Conservation (phyloP, 2,888 invertebrate species). For the Callimorpha dominula region DNA sequence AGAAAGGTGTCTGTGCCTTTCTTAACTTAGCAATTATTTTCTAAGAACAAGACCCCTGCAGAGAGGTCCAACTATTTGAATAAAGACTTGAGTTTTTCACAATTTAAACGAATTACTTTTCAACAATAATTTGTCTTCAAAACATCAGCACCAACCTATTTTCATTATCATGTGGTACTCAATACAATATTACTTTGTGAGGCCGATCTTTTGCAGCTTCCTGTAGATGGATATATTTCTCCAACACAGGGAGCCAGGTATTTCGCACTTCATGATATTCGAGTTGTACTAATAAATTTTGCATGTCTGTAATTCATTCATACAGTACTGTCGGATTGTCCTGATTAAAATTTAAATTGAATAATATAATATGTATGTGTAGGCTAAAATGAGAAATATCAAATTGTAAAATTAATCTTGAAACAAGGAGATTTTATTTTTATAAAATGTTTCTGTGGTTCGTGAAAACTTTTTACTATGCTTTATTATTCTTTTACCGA, state of each 20-base stretch:
- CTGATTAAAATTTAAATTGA: slow-evolving; percentile 57
- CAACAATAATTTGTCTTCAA: background rate
- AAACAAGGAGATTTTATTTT: slow-evolving; percentile 33
- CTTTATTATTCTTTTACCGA: background rate
- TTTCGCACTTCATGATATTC: slow-evolving; percentile 17
- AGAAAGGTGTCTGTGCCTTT: slow-evolving; percentile 4
- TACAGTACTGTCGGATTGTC: slow-evolving; percentile 39
- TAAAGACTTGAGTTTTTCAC: background rate
- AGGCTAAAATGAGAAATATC: slow-evolving; percentile 35
- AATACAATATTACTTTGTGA: background rate
- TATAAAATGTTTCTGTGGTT: slow-evolving; percentile 22
- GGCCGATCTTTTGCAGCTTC: background rate
- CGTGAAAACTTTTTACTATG: background rate
- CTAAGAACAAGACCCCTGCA: slow-evolving; percentile 9
- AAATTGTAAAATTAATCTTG: slow-evolving; percentile 42
- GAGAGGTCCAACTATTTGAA: background rate
- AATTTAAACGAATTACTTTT: background rate
- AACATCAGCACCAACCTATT: background rate
- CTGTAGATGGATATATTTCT: background rate
- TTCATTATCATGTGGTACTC: background rate
- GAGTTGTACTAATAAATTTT: slow-evolving; percentile 44
- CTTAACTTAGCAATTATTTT: slow-evolving; percentile 12
- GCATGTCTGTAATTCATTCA: slow-evolving; percentile 44
- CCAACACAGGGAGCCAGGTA: background rate
- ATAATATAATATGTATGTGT: slow-evolving; percentile 51